Percentiles rank a stretch among this genome's conserved stretches.
Evolutionary conservation across 2,113 vertebrate species (phyloP).

Genomic region (Gymnobelideus leadbeateri): DNA sequence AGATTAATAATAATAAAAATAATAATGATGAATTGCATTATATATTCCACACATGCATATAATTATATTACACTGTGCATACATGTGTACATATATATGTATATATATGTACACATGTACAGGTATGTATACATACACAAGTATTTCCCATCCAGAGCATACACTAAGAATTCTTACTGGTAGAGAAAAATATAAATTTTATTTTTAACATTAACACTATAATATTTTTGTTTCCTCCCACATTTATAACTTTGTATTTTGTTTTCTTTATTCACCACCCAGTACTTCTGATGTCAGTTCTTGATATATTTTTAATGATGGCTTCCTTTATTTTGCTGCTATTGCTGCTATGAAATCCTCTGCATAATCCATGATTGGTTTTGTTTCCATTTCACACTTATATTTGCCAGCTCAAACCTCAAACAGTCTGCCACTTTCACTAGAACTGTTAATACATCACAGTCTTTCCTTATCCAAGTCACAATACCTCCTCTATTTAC

Average conservation of each 20-base stretch:
- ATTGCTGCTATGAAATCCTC: neutral
- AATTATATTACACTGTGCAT: neutral
- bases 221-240: neutral
- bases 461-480: neutral
- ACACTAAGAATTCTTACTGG: neutral
- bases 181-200: neutral
- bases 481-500: neutral
- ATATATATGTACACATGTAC: neutral
- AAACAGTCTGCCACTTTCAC: neutral
- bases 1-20: too few species aligned
- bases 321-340: neutral
- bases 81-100: neutral
- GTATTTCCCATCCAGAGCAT: neutral
- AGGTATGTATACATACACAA: neutral
- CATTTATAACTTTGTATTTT: neutral
- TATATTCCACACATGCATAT: neutral
- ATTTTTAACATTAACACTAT: neutral
- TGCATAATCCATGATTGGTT: neutral
- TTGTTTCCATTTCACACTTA: neutral
- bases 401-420: neutral
- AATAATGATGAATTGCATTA: neutral
- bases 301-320: neutral
- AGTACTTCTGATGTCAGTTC: neutral
- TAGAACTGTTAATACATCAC: neutral
- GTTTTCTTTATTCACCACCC: neutral